Percentiles rank a stretch among this genome's conserved stretches.
These are phyloP conservation scores for Eumerus sabulonum DNA, from an alignment of 2,888 invertebrate species.

Conservation along the genomic window DNA sequence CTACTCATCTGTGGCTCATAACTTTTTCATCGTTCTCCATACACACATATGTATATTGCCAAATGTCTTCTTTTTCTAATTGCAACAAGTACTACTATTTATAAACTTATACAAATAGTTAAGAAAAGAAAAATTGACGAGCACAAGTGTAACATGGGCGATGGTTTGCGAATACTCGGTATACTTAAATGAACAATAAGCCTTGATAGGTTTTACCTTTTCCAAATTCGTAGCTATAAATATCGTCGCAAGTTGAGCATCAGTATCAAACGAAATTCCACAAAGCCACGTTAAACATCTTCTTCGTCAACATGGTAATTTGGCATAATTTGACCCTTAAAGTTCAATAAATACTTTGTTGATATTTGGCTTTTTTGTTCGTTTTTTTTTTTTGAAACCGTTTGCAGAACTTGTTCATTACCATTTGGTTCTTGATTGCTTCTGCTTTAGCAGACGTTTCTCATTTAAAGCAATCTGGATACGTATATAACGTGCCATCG, in stretches of 20 bases:
- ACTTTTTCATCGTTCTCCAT: too few relatives aligned
- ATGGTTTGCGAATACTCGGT: slow-evolving; percentile 25
- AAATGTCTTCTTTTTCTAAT: too few relatives aligned
- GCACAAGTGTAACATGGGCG: slow-evolving; percentile 4
- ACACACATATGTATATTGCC: too few relatives aligned
- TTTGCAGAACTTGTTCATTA: slow-evolving; percentile 30
- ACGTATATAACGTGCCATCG: slow-evolving; percentile 47
- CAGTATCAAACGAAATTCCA: slow-evolving; percentile 40
- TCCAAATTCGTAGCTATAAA: slow-evolving; percentile 47
- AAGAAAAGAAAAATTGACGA: neutral
- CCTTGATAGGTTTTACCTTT: slow-evolving; percentile 50
- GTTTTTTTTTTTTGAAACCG: too few relatives aligned
- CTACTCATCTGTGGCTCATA: too few relatives aligned
- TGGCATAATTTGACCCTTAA: neutral
- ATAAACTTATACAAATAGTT: neutral
- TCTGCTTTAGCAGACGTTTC: slow-evolving; percentile 39
- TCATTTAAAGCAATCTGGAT: slow-evolving; percentile 36
- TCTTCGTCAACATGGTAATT: slow-evolving; percentile 39
- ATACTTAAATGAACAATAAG: slow-evolving; percentile 35
- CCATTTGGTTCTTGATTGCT: slow-evolving; percentile 11
- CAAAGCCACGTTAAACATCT: slow-evolving; percentile 39
- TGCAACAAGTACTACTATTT: too few relatives aligned
- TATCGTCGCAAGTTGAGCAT: slow-evolving; percentile 28
- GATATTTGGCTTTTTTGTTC: too few relatives aligned
- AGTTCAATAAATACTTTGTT: slow-evolving; percentile 2